Percentiles rank a stretch among this genome's conserved stretches.
phyloP scores from a whole-genome alignment of 37 sponge, comb jelly and placozoan genomes.

The Ianthella basta region DNA sequence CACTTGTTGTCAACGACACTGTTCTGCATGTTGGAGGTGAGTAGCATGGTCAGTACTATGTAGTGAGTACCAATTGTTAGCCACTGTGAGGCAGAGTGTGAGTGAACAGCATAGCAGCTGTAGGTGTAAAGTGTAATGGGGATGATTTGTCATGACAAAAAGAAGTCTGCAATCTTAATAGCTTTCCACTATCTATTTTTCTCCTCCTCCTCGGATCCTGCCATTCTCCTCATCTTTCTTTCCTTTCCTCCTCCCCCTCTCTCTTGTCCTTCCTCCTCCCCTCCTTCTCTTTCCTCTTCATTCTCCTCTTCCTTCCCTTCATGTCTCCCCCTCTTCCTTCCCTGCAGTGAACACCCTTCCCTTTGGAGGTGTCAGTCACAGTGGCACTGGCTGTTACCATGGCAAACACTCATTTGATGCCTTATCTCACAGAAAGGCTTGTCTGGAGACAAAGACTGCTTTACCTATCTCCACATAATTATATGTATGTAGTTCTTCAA shows the following conservation, averaged over 20 bases:
- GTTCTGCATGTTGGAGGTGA: conserved; percentile 34
- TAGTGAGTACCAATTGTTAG: too few relatives aligned
- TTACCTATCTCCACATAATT: too few relatives aligned
- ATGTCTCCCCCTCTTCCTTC: conserved; percentile 4
- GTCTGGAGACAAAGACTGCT: neutral
- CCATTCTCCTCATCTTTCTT: too few relatives aligned
- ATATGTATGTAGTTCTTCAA: too few relatives aligned
- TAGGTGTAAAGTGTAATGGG: neutral
- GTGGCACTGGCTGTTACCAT: conserved; percentile 94
- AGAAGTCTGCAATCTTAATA: too few relatives aligned
- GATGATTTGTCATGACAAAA: neutral
- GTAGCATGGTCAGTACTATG: neutral
- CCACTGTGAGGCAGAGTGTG: neutral
- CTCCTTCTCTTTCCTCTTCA: too few relatives aligned
- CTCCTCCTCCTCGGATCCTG: too few relatives aligned
- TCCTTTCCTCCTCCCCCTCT: neutral
- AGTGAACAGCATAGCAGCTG: neutral
- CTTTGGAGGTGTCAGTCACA: conserved; percentile 98
- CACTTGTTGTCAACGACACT: conserved; percentile 72
- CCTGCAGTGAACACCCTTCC: conserved; percentile 69
- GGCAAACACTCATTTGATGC: conserved; percentile 92
- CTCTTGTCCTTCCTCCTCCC: too few relatives aligned
- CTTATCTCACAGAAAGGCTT: conserved; percentile 84
- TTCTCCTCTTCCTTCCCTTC: too few relatives aligned
- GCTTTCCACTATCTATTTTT: too few relatives aligned